Conservation (phyloP, 1,140 invertebrate genomes). For the Chrysomallon squamiferum region DNA sequence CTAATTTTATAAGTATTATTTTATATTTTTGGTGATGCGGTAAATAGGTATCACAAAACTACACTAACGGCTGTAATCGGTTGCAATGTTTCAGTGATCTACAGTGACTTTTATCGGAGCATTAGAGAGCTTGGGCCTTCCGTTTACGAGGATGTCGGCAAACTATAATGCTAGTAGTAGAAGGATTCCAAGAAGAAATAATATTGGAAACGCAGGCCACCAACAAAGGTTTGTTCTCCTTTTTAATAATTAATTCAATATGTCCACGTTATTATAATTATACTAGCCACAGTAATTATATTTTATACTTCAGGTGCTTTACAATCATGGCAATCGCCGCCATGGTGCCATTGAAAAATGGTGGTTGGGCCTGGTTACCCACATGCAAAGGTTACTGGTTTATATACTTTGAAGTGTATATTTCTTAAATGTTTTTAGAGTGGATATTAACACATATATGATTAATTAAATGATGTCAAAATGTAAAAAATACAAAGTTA, state of each 20-base stretch:
- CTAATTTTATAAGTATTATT: conserved; percentile 1
- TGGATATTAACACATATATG: no score
- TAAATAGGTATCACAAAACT: neutral
- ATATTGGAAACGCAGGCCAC: neutral
- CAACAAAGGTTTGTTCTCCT: conserved; percentile 1
- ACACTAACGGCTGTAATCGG: neutral
- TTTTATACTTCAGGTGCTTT: no score
- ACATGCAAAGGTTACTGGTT: no score
- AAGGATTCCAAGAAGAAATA: neutral
- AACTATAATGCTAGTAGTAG: conserved; percentile 1
- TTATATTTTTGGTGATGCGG: neutral
- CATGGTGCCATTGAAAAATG: no score
- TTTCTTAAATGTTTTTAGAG: no score
- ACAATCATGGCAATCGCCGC: no score
- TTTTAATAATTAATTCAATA: neutral
- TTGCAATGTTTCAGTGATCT: conserved; percentile 6
- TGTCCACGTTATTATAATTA: no score
- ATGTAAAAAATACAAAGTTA: no score
- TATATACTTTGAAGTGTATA: no score
- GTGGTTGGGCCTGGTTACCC: no score
- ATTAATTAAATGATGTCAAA: no score
- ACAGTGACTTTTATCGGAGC: neutral
- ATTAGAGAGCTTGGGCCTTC: conserved; percentile 2
- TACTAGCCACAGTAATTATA: no score
- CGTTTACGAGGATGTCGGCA: neutral